Evolutionary conservation across 1,140 invertebrate species (phyloP), one percentile per base, ranked within the genome.

Genomic region (Telenomus remus): DNA sequence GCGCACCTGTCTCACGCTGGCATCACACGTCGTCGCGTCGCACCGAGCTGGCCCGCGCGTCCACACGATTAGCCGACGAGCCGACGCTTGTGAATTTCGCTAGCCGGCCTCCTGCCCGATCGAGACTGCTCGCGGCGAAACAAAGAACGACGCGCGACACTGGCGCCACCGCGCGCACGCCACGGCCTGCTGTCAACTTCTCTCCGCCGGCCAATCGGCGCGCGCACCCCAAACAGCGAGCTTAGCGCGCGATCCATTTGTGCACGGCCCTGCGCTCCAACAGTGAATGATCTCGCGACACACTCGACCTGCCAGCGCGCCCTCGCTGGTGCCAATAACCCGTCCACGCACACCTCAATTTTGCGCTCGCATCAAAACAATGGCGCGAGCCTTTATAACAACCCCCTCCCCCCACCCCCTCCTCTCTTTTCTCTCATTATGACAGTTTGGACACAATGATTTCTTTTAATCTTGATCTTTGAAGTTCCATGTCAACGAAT

Each of bases 131-230:
- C 81, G 80, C 80, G 80, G 79, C 83, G 85, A 87, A 87, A 88
- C 87, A 88, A 88, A 88, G 87, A 87, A 87, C 85, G 85, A 88
- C 87, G 87, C 87, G 76, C 81, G 84, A 79, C 19, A n/a, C 15
- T 69, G 79, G 80, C 82, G 81, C 79, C 84, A 54, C 59, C 33
- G 19, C 19, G 37, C 61, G 73, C 59, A 44, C 48, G 11, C 11
- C 15, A 16, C 6, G 6, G 19, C 19, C 19, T 27, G 19, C n/a
- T n/a, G n/a, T n/a, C n/a, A n/a, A n/a, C n/a, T n/a, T 27, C 19
- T 3, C 19, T 19, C 43, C 39, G 34, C 50, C 56, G 43, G 19
- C 63, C 63, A 59, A 63, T 70, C 47, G 27, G 8, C 27, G 34
- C 27, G 35, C 47, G 3, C n/a, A 11, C 7, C 69, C 54, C 44